These are phyloP conservation scores for Tylochromis polylepis DNA, from an alignment of 2,113 vertebrate genomes.

Conservation along the genomic window DNA sequence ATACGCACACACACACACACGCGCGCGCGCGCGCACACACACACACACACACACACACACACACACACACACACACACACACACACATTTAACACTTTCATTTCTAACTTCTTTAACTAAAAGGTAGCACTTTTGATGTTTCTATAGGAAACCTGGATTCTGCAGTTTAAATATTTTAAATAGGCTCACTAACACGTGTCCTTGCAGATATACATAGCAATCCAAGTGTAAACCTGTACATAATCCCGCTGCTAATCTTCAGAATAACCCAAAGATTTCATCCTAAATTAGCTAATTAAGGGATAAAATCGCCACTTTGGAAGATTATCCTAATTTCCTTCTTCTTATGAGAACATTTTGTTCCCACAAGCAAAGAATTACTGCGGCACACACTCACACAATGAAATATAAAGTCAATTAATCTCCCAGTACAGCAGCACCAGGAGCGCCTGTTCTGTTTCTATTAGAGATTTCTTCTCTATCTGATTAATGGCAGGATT, in stretches of 20 bases:
- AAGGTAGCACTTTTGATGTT: background rate
- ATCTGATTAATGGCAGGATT: slow-evolving; percentile 25
- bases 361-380: background rate
- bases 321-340: background rate
- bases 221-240: background rate
- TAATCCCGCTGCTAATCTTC: background rate
- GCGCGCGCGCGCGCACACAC: too few species aligned
- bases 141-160: background rate
- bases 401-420: slow-evolving; percentile 12
- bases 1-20: too few species aligned
- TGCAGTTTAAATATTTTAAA: background rate
- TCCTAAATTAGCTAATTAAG: background rate
- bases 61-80: background rate
- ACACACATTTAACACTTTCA: background rate
- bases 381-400: background rate
- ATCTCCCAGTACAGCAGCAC: background rate
- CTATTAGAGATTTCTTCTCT: background rate
- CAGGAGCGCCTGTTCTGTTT: background rate
- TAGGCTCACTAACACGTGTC: background rate
- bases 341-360: slow-evolving; percentile 3
- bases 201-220: background rate
- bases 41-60: background rate
- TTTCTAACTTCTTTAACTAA: background rate
- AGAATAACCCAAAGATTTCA: background rate
- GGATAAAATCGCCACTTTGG: background rate